A percentile compares a stretch with the other conserved stretches of the same genome.
These are phyloP conservation scores for Cyclophora punctaria DNA, from an alignment of 2,888 invertebrate genomes.

Conservation along the genomic window DNA sequence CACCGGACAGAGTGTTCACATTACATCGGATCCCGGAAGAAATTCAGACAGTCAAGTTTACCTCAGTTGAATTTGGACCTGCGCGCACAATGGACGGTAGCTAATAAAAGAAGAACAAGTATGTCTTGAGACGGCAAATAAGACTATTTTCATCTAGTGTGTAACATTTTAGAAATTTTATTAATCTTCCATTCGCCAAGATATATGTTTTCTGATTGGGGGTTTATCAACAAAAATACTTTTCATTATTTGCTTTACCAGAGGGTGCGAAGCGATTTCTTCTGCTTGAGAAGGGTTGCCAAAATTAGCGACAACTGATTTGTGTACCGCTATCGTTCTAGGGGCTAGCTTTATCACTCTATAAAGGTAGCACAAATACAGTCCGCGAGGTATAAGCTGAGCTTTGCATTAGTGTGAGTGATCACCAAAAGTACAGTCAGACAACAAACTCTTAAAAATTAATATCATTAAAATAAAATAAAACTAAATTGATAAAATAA, in stretches of 20 bases:
- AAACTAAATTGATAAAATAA: no score
- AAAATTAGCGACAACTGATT: conserved; percentile 12
- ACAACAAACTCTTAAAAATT: no score
- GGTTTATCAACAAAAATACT: background rate
- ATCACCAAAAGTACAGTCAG: no score
- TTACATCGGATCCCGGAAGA: no score
- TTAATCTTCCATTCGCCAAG: conserved; percentile 6
- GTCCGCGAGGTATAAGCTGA: no score
- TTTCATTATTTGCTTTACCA: conserved; percentile 8
- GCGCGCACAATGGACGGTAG: conserved; percentile 3
- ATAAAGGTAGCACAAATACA: conserved; percentile 3
- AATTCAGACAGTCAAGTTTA: no score
- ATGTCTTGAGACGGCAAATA: conserved; percentile 14
- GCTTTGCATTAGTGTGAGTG: no score
- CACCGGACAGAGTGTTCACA: no score
- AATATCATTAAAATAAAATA: no score
- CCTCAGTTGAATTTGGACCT: no score
- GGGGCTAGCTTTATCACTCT: conserved; percentile 4
- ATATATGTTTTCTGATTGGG: background rate
- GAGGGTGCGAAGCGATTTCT: conserved; percentile 1
- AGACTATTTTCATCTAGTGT: background rate
- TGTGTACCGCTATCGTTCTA: conserved; percentile 12
- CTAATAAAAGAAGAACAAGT: conserved; percentile 11
- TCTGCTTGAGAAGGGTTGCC: conserved; percentile 1
- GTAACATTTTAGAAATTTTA: conserved; percentile 1